Evolutionary conservation across 1,140 invertebrate species (phyloP), one percentile per base, ranked within the genome.

Genomic region (Homarus americanus): DNA sequence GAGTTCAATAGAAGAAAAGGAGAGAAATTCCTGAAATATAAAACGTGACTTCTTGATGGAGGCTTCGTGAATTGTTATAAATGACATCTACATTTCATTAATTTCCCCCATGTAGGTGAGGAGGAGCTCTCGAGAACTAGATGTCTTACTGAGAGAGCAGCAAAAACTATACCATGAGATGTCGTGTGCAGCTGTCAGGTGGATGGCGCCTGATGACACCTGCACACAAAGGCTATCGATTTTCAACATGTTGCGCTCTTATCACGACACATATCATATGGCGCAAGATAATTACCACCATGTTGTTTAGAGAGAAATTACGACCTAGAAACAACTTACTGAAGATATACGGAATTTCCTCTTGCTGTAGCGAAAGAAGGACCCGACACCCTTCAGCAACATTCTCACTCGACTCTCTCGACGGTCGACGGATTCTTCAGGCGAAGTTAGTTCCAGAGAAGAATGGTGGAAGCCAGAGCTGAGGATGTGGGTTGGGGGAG

Each of bases 361-460:
- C 76, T 88, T 88, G 78, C 86, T 38, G 44, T 75, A 79, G 53
- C 78, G 76, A 24, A 88, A 66, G 76, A 88, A 66, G 40, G 86
- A 88, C 3, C 86, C 86, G 38, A 88, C 86, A 32, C 86, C 86
- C 63, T 69, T 79, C 24, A 88, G 86, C 58, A 88, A 76, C 58
- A 66, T 44, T n/a, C 78, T 34, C 1, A 88, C 86, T 15, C 78
- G 49, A 0, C 58, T 69, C 78, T 88, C 86, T 20, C 76, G 36
- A 15, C 76, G 76, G 53, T 88, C 86, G 12, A 34, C 75, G 17
- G 73, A 24, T 15, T 3, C 85, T 28, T 72, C n/a, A 4, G 53
- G 66, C 17, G 66, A 66, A 20, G 58, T 32, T 32, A 88, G 76
- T 0, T 88, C 86, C n/a, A 88, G 28, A 10, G 86, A 79, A 38